A percentile compares a stretch with the other conserved stretches of the same genome.
Conservation (phyloP, 35 echinoderm and acorn worm species). For the Acanthaster planci region DNA sequence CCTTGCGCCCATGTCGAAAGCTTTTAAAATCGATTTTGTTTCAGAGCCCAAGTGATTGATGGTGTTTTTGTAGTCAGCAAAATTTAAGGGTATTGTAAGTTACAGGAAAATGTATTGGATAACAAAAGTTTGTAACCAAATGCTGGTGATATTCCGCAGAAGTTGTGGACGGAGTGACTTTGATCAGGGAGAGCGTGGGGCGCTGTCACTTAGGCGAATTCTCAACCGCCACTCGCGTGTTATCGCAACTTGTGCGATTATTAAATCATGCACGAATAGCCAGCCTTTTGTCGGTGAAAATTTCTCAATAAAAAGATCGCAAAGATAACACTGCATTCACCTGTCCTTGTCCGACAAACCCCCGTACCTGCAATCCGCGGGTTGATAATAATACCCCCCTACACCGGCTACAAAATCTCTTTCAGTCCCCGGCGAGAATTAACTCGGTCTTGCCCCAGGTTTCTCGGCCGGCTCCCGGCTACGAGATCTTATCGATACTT, state of each 20-base stretch:
- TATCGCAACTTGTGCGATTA: background rate
- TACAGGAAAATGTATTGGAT: no score
- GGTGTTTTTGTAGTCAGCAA: no score
- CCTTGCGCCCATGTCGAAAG: no score
- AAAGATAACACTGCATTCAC: slow-evolving; percentile 3
- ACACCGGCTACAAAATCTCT: background rate
- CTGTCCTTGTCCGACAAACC: background rate
- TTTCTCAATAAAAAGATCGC: slow-evolving; percentile 16
- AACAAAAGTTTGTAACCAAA: no score
- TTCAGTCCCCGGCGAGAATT: background rate
- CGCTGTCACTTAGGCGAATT: slow-evolving; percentile 18
- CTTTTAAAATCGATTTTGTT: no score
- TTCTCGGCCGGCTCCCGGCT: background rate
- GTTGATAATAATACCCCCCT: background rate
- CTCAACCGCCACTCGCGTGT: background rate
- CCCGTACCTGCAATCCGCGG: background rate
- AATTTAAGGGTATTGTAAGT: no score
- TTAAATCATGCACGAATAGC: slow-evolving; percentile 31
- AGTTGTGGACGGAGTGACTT: background rate
- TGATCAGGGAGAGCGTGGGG: background rate
- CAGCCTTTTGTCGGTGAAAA: slow-evolving; percentile 22
- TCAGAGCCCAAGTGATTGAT: no score
- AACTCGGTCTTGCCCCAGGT: background rate
- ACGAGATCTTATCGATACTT: slow-evolving; percentile 16
- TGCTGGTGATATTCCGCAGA: no score